Evolutionary conservation across 2,113 vertebrate species (phyloP), one percentile per base, ranked within the genome.

Genomic region (Pycnonotus jocosus): DNA sequence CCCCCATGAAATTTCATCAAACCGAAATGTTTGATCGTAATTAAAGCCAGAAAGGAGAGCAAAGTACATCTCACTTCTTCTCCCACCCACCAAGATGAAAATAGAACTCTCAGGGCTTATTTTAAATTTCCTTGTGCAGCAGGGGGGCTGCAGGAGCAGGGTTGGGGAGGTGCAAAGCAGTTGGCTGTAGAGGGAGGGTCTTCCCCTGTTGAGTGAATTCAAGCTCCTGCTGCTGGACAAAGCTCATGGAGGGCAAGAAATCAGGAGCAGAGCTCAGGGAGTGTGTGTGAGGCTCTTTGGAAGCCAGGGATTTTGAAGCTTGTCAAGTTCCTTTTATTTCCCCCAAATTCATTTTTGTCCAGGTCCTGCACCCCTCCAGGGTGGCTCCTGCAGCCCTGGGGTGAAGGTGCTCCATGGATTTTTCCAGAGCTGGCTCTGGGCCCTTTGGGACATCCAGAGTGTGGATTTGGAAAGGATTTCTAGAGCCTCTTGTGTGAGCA

Each of bases 21-120:
- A 66, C 61, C 27, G 9, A 70, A 51, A 78, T 86, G 80, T 90
- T 93, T 93, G 94, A 92, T 96, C 92, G 10, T 92, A 96, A 96
- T 95, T 88, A 88, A 86, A 96, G 92, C 48, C 95, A 97, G 94
- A 92, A 71, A 71, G 64, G 76, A 54, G 85, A 74, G 82, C 40
- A 53, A 45, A 87, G 65, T 19, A 16, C 25, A 38, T 81, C 14
- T 3, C 42, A 37, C 57, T 76, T 90, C 64, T 37, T 84, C 70
- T 96, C 76, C 96, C 93, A 91, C 95, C 94, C 94, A 96, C 90
- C 76, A 88, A 57, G 94, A 96, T 95, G 90, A 93, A 96, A 95
- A 95, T 94, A 74, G 86, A 81, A 19, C 48, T 96, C 60, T 86
- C 65, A 0, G 33, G 53, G 71, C 25, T 95, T 86, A 56, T 86